Evolutionary conservation across 2,113 vertebrate species (phyloP).

Genomic region (Alligator mississippiensis): DNA sequence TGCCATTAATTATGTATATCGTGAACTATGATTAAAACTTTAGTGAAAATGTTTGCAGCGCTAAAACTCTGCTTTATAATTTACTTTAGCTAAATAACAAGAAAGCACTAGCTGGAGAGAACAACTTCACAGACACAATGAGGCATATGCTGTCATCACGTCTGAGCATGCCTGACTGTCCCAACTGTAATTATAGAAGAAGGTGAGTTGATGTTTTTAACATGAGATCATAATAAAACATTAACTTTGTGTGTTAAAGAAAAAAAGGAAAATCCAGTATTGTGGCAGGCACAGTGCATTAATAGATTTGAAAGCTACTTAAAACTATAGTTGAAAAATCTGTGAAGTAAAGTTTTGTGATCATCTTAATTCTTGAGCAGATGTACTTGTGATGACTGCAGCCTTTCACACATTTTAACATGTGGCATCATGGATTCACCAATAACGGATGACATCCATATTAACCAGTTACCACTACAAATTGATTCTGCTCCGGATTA

Average conservation of each 20-base stretch:
- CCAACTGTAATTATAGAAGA: slow-evolving; percentile 96
- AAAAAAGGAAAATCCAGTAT: not conserved
- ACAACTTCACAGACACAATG: slow-evolving; percentile 95
- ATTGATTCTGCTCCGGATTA: slow-evolving; percentile 89
- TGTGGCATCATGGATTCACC: slow-evolving; percentile 98
- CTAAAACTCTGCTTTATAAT: slow-evolving; percentile 51
- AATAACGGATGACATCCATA: slow-evolving; percentile 89
- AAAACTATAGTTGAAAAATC: not conserved
- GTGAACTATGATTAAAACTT: slow-evolving; percentile 28
- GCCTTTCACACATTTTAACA: slow-evolving; percentile 97
- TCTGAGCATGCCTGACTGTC: slow-evolving; percentile 95
- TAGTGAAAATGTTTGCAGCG: not conserved
- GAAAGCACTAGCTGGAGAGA: slow-evolving; percentile 88
- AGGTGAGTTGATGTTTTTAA: slow-evolving; percentile 82
- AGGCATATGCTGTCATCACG: slow-evolving; percentile 94
- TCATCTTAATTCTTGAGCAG: slow-evolving; percentile 75
- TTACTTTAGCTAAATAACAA: slow-evolving; percentile 88
- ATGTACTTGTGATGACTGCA: slow-evolving; percentile 98
- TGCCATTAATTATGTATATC: not conserved
- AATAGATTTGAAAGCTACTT: not conserved
- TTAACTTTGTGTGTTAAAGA: not conserved
- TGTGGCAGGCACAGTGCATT: slow-evolving; percentile 7
- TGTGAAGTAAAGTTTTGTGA: not conserved
- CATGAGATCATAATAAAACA: slow-evolving; percentile 30
- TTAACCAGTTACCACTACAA: slow-evolving; percentile 89